These are phyloP conservation scores for Danaus plexippus DNA, from an alignment of 1,140 invertebrate genomes.

Conservation along the genomic window DNA sequence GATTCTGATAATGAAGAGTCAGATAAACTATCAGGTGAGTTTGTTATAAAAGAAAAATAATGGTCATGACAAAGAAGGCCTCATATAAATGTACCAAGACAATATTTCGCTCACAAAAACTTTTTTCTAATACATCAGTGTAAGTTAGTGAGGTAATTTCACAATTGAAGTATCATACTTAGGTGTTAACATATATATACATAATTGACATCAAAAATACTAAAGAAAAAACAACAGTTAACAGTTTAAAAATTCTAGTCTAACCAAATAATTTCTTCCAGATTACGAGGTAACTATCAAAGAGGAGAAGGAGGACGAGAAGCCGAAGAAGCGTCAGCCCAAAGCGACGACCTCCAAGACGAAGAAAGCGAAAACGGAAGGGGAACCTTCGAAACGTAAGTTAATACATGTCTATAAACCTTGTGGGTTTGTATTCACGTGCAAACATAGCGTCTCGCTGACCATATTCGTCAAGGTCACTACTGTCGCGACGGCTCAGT, in stretches of 20 bases:
- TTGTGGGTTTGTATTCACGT: slow-evolving; percentile 30
- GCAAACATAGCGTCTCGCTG: too few relatives aligned
- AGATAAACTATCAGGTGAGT: slow-evolving; percentile 34
- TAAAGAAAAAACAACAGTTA: too few relatives aligned
- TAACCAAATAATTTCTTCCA: slow-evolving; percentile 24
- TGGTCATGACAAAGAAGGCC: too few relatives aligned
- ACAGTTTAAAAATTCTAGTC: too few relatives aligned
- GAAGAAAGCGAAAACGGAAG: slow-evolving; percentile 38
- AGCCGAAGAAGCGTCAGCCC: slow-evolving; percentile 39
- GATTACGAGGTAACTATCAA: slow-evolving; percentile 52
- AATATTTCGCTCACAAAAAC: too few relatives aligned
- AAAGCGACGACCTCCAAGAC: slow-evolving; percentile 37
- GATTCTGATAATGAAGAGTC: slow-evolving; percentile 29
- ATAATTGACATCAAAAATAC: background rate
- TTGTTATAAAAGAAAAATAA: too few relatives aligned
- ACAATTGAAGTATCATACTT: slow-evolving; percentile 15
- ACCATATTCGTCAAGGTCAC: too few relatives aligned
- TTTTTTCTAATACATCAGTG: too few relatives aligned
- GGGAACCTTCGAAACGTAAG: slow-evolving; percentile 54
- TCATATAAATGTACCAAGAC: too few relatives aligned
- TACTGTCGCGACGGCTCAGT: too few relatives aligned
- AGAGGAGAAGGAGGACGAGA: slow-evolving; percentile 29
- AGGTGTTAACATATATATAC: slow-evolving; percentile 13
- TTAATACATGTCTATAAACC: slow-evolving; percentile 31
- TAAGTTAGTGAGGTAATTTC: too few relatives aligned